Base-by-base conservation (phyloP, 2,888 invertebrate species). In the Tetragonisca angustula region DNA sequence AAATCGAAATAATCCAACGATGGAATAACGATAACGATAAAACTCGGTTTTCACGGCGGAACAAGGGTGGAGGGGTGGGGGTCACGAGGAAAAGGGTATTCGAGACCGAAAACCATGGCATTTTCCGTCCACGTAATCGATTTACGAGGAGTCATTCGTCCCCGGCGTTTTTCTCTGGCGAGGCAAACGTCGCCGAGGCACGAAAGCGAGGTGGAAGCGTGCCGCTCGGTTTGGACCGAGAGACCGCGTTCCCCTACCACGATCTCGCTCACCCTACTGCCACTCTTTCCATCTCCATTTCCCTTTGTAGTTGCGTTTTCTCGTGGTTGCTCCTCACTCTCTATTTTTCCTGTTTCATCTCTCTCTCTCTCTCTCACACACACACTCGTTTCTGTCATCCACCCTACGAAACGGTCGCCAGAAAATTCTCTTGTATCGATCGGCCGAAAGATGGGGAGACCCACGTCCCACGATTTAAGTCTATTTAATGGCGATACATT, bases 261-360 rank as follows among this genome's bases (percentile, higher is more conserved):
- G 80, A 74, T 76, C 74, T 68, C 79, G 64, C 76, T 79, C 86
- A 83, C 83, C 78, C 76, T 76, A 56, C 87, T 85, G 61, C 78
- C 84, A 54, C 84, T 85, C 90, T 88, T 89, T 89, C 91, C 91
- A 90, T 88, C 88, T 89, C 86, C 85, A 88, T 90, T 89, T 89
- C 88, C 90, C 91, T 90, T 88, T 87, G 90, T 89, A 88, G 86
- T 87, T 79, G 86, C 87, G 84, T 90, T 87, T 90, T 88, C 89
- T 89, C 86, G 85, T 87, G 84, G 86, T 88, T 83, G 85, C 86
- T 75, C 67, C 71, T 76, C 76, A 50, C 67, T 62, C 74, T 65
- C 72, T 0, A n/a, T 52, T 27, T 64, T 19, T 32, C 50, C 19
- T 27, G 52, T 19, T 49, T 49, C 19, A 52, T 43, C n/a, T 54